These are phyloP conservation scores for Volucella inflata DNA, from an alignment of 2,888 invertebrate species.

Conservation along the genomic window DNA sequence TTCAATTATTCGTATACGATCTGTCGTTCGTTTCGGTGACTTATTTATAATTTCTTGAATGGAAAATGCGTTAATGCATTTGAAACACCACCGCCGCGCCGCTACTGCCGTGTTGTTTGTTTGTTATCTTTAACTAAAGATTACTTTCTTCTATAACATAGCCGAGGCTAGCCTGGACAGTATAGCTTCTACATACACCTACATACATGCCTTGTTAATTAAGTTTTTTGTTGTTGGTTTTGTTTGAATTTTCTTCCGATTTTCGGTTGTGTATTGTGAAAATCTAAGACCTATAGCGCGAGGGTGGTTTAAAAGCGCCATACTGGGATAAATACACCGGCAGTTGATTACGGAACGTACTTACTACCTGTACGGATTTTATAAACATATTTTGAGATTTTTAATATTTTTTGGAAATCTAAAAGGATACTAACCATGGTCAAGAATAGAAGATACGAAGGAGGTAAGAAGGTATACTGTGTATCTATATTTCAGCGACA, in stretches of 20 bases:
- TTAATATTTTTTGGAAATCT: background rate
- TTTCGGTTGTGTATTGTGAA: slow-evolving; percentile 46
- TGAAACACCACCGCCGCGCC: background rate
- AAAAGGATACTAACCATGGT: slow-evolving; percentile 48
- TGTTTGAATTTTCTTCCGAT: slow-evolving; percentile 17
- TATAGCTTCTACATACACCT: too few species aligned
- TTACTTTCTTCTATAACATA: slow-evolving; percentile 48
- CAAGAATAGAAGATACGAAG: slow-evolving; percentile 71
- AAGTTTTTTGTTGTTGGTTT: background rate
- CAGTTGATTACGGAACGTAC: slow-evolving; percentile 60
- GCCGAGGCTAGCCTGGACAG: too few species aligned
- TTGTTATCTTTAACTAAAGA: slow-evolving; percentile 64
- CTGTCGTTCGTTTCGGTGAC: slow-evolving; percentile 67
- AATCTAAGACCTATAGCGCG: slow-evolving; percentile 43
- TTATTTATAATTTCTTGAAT: slow-evolving; percentile 48
- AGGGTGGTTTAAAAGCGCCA: slow-evolving; percentile 67
- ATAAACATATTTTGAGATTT: slow-evolving; percentile 16
- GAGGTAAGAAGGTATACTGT: slow-evolving; percentile 50
- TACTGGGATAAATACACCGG: slow-evolving; percentile 47
- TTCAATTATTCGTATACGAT: slow-evolving; percentile 63
- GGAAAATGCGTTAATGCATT: slow-evolving; percentile 58
- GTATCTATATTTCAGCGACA: background rate
- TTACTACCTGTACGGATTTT: slow-evolving; percentile 31
- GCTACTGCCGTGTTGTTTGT: slow-evolving; percentile 13
- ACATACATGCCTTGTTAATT: too few species aligned